Percentiles rank a stretch among this genome's conserved stretches.
phyloP scores from a whole-genome alignment of 2,888 invertebrate species.

The Erynnis tages region DNA sequence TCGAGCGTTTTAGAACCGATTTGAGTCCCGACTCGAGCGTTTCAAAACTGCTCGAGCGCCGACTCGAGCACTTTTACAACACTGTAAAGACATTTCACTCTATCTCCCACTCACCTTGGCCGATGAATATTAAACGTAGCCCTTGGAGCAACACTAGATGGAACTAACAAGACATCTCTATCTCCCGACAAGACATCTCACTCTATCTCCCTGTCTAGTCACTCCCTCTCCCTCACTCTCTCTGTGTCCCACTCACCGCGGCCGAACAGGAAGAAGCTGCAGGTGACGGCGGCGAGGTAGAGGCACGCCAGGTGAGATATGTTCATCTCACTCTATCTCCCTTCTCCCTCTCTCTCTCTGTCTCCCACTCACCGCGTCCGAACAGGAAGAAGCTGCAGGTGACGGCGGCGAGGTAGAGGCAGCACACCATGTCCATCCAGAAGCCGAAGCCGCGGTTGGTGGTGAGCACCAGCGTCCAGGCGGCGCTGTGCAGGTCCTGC shows the following conservation, averaged over 20 bases:
- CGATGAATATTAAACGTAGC: too few relatives aligned
- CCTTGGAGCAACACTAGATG: too few relatives aligned
- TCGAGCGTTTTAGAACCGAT: too few relatives aligned
- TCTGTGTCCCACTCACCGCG: constrained; percentile 55
- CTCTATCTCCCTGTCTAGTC: neutral
- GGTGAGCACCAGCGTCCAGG: constrained; percentile 72
- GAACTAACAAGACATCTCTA: neutral
- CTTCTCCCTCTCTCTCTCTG: too few relatives aligned
- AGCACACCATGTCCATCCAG: constrained; percentile 82
- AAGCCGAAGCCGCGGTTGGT: constrained; percentile 77
- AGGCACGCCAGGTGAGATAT: too few relatives aligned
- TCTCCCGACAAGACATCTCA: neutral
- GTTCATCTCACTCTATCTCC: too few relatives aligned
- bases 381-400: constrained; percentile 86
- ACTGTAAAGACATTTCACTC: constrained; percentile 1
- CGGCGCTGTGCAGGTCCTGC: constrained; percentile 83
- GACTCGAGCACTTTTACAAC: too few relatives aligned
- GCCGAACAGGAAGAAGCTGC: constrained; percentile 83
- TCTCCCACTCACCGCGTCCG: constrained; percentile 53
- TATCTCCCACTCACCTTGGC: neutral
- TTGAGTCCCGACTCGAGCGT: too few relatives aligned
- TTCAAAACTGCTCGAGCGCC: too few relatives aligned
- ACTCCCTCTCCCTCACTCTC: neutral
- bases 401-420: constrained; percentile 79
- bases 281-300: constrained; percentile 82